These are phyloP conservation scores for Melospiza georgiana DNA, from an alignment of 2,113 vertebrate genomes.

Conservation along the genomic window DNA sequence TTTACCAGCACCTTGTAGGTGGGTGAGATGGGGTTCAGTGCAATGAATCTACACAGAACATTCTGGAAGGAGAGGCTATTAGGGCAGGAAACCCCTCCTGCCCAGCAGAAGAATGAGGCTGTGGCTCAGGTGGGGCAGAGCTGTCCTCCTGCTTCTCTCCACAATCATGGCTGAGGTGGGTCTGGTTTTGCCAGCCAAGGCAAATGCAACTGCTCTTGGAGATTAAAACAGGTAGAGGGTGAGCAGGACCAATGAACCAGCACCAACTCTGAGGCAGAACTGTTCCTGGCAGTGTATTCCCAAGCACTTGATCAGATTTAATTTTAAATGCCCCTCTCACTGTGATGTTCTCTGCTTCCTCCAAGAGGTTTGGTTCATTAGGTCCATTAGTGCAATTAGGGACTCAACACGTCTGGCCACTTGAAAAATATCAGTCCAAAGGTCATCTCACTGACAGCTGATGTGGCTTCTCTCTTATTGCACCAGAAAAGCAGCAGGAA, in stretches of 20 bases:
- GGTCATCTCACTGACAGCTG: not conserved
- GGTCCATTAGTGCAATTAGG: slow-evolving; percentile 47
- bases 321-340: slow-evolving; percentile 23
- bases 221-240: not conserved
- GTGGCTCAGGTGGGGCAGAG: not conserved
- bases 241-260: not conserved
- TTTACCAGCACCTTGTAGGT: not conserved
- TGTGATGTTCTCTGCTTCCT: not conserved
- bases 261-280: not conserved
- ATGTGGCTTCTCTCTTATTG: not conserved
- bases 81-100: not conserved
- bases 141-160: not conserved
- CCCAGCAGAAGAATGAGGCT: not conserved
- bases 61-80: not conserved
- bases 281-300: not conserved
- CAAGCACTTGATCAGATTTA: not conserved
- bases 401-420: not conserved
- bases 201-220: not conserved
- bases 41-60: not conserved
- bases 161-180: not conserved
- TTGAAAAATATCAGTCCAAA: slow-evolving; percentile 48
- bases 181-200: not conserved
- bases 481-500: fast-evolving
- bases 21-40: not conserved
- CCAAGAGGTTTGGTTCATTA: slow-evolving; percentile 38